Base-by-base conservation (phyloP, 2,888 invertebrate species). In the Odontomyia ornata region DNA sequence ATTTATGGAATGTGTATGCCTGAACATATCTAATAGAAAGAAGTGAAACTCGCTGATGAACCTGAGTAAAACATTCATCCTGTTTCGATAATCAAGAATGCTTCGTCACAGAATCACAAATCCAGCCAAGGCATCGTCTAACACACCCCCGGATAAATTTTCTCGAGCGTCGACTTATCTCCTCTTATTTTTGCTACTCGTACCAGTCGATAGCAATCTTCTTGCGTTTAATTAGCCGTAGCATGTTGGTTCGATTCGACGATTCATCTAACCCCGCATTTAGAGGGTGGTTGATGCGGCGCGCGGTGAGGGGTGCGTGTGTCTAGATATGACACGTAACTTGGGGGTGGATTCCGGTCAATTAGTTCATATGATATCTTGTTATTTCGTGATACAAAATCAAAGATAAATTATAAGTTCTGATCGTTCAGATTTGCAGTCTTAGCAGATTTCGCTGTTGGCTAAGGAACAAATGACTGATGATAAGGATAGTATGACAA, bases 191-290 rank as follows among this genome's bases (percentile, higher is more conserved):
- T 67, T 9, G 67, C 36, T 67, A 46, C 36, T 43, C 43, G 36
- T 67, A 25, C 15, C n/a, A 28, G 5, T 64, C 64, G 46, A 47
- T 71, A 23, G 25, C 25, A 47, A 71, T 71, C 71, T 71, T 13
- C 46, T 72, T 72, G 56, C 21, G 72, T 46, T 72, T 72, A 72
- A 72, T 72, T 72, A 72, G 72, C 18, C 72, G 21, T 56, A 56
- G 30, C 30, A 21, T 56, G 30, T 56, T 56, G 9, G 30, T 56
- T 56, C 21, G 18, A 30, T 47, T 71, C 46, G 15, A 30, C 11
- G 9, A 30, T 18, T 9, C 52, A 18, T 18, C 13, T 18, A 15
- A 9, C 52, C 52, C 4, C 43, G 7, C 43, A 15, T 52, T 36
- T 36, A 36, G 36, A 36, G 36, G 36, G 36, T 36, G 36, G 9